A percentile compares a stretch with the other conserved stretches of the same genome.
phyloP scores from a whole-genome alignment of 2,113 vertebrate genomes.

The Prietella phreatophila region DNA sequence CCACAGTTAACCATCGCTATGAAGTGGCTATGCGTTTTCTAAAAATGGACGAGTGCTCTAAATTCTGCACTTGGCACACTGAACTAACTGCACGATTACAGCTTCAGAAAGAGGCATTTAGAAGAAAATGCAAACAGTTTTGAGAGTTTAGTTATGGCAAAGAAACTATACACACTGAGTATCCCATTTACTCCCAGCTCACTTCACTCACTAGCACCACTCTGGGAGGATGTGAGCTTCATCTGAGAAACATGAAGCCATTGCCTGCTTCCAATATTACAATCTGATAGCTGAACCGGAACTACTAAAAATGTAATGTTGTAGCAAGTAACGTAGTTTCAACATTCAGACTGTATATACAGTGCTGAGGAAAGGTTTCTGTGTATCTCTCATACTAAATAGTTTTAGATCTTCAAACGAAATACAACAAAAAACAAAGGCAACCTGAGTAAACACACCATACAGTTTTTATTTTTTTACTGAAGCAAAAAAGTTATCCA shows the following conservation, averaged over 20 bases:
- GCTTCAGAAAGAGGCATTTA: constrained; percentile 22
- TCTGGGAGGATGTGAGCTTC: neutral
- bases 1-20: constrained; percentile 20
- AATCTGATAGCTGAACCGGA: neutral
- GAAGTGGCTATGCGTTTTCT: constrained; percentile 11
- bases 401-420: too few species aligned
- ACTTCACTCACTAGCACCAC: neutral
- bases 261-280: neutral
- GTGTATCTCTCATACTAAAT: too few species aligned
- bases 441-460: too few species aligned
- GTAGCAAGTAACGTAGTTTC: neutral
- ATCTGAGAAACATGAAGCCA: constrained; percentile 6
- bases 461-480: too few species aligned
- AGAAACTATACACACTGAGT: neutral
- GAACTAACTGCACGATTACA: constrained; percentile 15
- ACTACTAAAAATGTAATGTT: neutral
- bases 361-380: too few species aligned
- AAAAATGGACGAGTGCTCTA: constrained; percentile 11
- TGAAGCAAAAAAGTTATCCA: too few species aligned
- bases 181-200: neutral
- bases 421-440: too few species aligned
- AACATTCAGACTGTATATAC: neutral
- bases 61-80: constrained; percentile 19
- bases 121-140: constrained; percentile 25
- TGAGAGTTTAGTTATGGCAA: constrained; percentile 22